Conservation (phyloP, 1,140 invertebrate genomes). For the Heterodera carotae region DNA sequence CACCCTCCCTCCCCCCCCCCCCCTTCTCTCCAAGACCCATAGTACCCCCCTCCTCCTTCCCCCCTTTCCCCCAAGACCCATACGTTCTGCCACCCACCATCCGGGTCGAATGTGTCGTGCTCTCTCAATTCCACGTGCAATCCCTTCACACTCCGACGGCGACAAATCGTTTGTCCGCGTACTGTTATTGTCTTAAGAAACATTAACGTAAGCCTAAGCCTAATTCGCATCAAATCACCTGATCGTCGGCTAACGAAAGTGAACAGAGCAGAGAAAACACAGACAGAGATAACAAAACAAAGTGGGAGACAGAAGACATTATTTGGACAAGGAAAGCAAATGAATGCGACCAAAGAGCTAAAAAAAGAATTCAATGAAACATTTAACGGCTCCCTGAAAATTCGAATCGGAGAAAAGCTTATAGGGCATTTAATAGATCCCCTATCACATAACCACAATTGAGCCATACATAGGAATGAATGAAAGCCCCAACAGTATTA, state of each 20-base stretch:
- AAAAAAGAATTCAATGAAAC: too few relatives aligned
- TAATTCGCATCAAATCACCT: neutral
- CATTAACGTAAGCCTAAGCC: neutral
- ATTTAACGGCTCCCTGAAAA: too few relatives aligned
- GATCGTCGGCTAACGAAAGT: neutral
- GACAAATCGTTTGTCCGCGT: conserved; percentile 43
- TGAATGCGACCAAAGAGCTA: too few relatives aligned
- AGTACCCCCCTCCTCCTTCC: too few relatives aligned
- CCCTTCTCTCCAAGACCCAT: neutral
- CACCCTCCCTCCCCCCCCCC: neutral
- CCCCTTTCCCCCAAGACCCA: too few relatives aligned
- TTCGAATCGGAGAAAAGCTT: too few relatives aligned
- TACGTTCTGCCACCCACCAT: conserved; percentile 46
- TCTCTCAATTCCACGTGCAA: conserved; percentile 42
- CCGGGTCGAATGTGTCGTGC: conserved; percentile 54
- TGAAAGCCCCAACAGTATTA: too few relatives aligned
- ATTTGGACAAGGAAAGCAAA: too few relatives aligned
- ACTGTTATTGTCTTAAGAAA: conserved; percentile 32
- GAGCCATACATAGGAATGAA: too few relatives aligned
- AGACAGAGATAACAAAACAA: neutral
- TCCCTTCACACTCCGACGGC: conserved; percentile 37
- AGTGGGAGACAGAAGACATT: neutral
- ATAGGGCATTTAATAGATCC: too few relatives aligned
- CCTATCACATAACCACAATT: too few relatives aligned
- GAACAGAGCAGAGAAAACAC: neutral